Evolutionary conservation across 2,113 vertebrate species (phyloP).

Genomic region (Stegostoma tigrinum): DNA sequence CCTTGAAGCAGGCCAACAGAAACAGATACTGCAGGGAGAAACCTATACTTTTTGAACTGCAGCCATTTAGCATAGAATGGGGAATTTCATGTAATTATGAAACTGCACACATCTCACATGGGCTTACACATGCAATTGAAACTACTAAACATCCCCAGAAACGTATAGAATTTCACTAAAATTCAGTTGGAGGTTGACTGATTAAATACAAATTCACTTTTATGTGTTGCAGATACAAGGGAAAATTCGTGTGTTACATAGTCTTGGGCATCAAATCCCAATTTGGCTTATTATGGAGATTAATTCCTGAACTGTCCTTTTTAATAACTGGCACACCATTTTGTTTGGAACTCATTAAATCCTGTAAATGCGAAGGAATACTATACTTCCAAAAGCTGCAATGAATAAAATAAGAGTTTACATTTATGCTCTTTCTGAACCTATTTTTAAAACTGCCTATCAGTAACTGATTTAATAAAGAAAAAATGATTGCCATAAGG

Average conservation of each 20-base stretch:
- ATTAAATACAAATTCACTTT: conserved; percentile 36
- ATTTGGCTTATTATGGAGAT: conserved; percentile 37
- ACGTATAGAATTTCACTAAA: conserved; percentile 25
- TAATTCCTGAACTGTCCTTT: conserved; percentile 35
- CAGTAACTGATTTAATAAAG: conserved; percentile 37
- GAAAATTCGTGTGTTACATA: conserved; percentile 7
- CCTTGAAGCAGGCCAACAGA: conserved; percentile 29
- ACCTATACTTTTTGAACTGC: conserved; percentile 26
- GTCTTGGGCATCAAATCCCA: conserved; percentile 24
- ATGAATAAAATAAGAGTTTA: conserved; percentile 31
- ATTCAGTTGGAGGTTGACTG: conserved; percentile 35
- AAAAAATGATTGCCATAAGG: conserved; percentile 35
- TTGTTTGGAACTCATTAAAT: conserved; percentile 37
- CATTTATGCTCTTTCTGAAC: conserved; percentile 19
- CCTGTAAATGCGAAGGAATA: conserved; percentile 28
- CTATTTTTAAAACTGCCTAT: conserved; percentile 34
- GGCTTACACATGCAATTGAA: conserved; percentile 21
- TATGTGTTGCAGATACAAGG: conserved; percentile 28
- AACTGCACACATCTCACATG: conserved; percentile 36
- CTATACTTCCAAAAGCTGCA: conserved; percentile 17
- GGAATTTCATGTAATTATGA: conserved; percentile 37
- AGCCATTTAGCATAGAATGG: conserved; percentile 33
- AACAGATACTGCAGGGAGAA: conserved; percentile 33
- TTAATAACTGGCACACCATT: conserved; percentile 35
- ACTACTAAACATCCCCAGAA: conserved; percentile 31